A percentile compares a stretch with the other conserved stretches of the same genome.
These are phyloP conservation scores for Amblyornis subalaris DNA, from an alignment of 2,113 vertebrate species.

Conservation along the genomic window DNA sequence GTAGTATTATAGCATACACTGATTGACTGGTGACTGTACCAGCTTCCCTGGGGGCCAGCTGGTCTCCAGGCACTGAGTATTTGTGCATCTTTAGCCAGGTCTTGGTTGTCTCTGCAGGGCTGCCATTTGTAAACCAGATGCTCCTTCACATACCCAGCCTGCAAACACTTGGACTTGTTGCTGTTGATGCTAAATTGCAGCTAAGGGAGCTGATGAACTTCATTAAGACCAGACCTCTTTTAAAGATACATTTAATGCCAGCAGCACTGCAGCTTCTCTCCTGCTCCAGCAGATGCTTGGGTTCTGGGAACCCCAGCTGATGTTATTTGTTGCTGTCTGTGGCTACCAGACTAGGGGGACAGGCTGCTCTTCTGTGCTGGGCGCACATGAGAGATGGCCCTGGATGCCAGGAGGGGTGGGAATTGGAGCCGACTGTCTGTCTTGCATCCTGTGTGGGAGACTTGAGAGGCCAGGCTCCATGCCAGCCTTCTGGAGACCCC, in stretches of 20 bases:
- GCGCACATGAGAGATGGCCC: not conserved
- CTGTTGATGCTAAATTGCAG: not conserved
- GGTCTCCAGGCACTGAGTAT: not conserved
- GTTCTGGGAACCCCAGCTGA: not conserved
- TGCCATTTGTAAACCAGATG: not conserved
- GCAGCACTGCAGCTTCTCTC: not conserved
- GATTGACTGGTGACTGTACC: not conserved
- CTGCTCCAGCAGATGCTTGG: not conserved
- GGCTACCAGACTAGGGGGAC: not conserved
- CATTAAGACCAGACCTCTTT: not conserved
- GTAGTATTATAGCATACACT: no score
- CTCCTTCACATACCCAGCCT: not conserved
- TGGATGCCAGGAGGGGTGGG: not conserved
- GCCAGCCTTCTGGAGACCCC: not conserved
- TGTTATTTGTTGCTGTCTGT: not conserved
- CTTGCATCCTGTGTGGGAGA: accelerated
- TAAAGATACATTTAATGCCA: not conserved
- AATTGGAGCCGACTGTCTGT: not conserved
- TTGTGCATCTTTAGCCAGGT: not conserved
- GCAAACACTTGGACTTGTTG: not conserved
- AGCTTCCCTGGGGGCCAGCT: not conserved
- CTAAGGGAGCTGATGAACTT: not conserved
- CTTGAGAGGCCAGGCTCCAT: not conserved
- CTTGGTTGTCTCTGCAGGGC: not conserved
- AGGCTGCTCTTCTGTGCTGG: not conserved